phyloP scores from a whole-genome alignment of 2,888 invertebrate species.

The Meliscaeva auricollis region DNA sequence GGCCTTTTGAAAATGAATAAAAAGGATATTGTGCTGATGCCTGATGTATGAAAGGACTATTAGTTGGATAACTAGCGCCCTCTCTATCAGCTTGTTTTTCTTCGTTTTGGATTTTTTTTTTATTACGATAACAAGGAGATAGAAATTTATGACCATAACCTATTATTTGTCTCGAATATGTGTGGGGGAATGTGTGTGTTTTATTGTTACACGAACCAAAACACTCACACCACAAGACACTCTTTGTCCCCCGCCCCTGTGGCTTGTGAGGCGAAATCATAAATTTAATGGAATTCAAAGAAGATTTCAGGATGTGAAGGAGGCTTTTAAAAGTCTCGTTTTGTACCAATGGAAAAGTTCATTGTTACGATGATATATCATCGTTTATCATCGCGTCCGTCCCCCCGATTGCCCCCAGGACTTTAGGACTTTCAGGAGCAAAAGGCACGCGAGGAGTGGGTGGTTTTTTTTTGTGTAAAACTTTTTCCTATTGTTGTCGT shows the following conservation, averaged over 20 bases:
- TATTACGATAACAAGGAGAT: slow-evolving; percentile 19
- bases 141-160: slow-evolving; percentile 66
- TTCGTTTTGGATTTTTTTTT: too few relatives aligned
- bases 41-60: neutral
- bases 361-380: slow-evolving; percentile 73
- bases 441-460: slow-evolving; percentile 19
- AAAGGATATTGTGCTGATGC: neutral
- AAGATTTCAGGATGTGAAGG: slow-evolving; percentile 18
- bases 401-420: neutral
- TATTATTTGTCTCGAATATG: slow-evolving; percentile 52
- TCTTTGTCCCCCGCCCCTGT: neutral
- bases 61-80: neutral
- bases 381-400: slow-evolving; percentile 64
- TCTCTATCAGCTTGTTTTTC: too few relatives aligned
- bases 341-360: slow-evolving; percentile 63
- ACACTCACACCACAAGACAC: neutral
- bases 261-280: slow-evolving; percentile 24
- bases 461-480: slow-evolving; percentile 56
- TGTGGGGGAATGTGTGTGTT: slow-evolving; percentile 4
- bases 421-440: slow-evolving; percentile 30
- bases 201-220: slow-evolving; percentile 10
- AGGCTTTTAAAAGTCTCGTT: slow-evolving; percentile 32
- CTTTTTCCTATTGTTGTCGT: slow-evolving; percentile 56
- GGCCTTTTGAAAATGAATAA: neutral
- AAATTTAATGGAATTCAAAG: slow-evolving; percentile 59